Base-by-base conservation (phyloP, 2,797 vertebrate genomes). In the Tarsius wallacei region DNA sequence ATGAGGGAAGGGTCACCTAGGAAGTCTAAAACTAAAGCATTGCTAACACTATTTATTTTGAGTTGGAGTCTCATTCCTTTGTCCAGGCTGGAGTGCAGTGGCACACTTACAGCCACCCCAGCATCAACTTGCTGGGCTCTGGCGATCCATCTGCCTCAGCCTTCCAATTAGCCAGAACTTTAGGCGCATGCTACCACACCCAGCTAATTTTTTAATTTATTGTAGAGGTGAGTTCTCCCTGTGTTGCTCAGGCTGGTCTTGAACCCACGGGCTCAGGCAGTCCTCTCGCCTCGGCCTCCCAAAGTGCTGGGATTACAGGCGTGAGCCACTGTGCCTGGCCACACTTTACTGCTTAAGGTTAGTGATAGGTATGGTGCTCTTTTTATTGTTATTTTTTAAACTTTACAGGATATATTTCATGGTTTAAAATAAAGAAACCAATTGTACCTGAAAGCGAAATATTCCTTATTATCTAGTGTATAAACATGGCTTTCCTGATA, bases 371-470 rank as follows among this genome's bases (percentile, higher is more conserved):
- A 68, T 5, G 2, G 64, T 90, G 31, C 26, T 83, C 47, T 85
- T 86, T 36, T 83, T 53, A 93, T 55, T 85, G 55, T 51, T 84
- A 53, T 74, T 91, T 42, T 88, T 84, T 73, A 77, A 88, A 81
- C 16, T 71, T 26, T 76, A 70, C 28, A 49, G 19, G 36, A 84
- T 55, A 33, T 22, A 85, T 74, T 70, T 88, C 73, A 90, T 33
- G 89, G 47, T 89, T 89, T 64, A 88, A 93, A 76, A 91, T 36
- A 94, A 87, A 76, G 19, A 86, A 91, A 49, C 7, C 85, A 90
- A 71, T 87, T 55, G 74, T n/a, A 90, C 36, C 49, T 15, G 63
- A 47, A 71, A 47, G 55, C 28, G 93, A 90, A 94, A 68, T 73
- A 91, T 49, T 77, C 26, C n/a, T 84, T 71, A 93, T 80, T 78